phyloP scores from a whole-genome alignment of 2,888 invertebrate genomes.

The Mesorhabditis sp. region DNA sequence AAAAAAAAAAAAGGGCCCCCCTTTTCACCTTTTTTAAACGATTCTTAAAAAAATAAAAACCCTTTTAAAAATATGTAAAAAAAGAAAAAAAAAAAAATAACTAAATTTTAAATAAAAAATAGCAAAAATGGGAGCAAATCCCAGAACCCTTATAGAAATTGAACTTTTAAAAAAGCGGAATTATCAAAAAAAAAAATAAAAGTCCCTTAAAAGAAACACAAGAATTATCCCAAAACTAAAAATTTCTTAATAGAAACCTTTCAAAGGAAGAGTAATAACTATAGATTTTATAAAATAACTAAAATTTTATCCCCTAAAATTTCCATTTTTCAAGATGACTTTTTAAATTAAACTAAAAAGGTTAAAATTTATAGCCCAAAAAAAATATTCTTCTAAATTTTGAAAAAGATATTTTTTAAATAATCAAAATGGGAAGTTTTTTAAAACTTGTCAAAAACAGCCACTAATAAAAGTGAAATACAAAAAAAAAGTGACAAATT shows the following conservation, averaged over 20 bases:
- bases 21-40: conserved; percentile 68
- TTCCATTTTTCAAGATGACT: conserved; percentile 42
- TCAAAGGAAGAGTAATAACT: conserved; percentile 28
- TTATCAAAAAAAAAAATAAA: conserved; percentile 54
- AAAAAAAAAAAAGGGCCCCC: conserved; percentile 70
- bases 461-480: conserved; percentile 41
- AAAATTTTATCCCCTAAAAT: conserved; percentile 34
- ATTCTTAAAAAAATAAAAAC: conserved; percentile 61
- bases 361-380: conserved; percentile 29
- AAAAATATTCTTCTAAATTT: conserved; percentile 39
- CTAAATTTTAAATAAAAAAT: conserved; percentile 46
- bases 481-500: conserved; percentile 31
- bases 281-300: conserved; percentile 39
- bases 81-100: conserved; percentile 49
- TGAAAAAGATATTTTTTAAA: conserved; percentile 32
- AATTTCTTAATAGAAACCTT: conserved; percentile 41
- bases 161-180: conserved; percentile 56
- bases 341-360: conserved; percentile 43
- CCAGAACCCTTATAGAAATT: conserved; percentile 57
- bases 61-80: conserved; percentile 55
- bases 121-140: conserved; percentile 51
- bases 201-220: conserved; percentile 55
- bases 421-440: conserved; percentile 37
- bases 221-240: conserved; percentile 57
- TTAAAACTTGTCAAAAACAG: conserved; percentile 27